phyloP scores from a whole-genome alignment of 2,113 vertebrate species.

The Physeter macrocephalus region DNA sequence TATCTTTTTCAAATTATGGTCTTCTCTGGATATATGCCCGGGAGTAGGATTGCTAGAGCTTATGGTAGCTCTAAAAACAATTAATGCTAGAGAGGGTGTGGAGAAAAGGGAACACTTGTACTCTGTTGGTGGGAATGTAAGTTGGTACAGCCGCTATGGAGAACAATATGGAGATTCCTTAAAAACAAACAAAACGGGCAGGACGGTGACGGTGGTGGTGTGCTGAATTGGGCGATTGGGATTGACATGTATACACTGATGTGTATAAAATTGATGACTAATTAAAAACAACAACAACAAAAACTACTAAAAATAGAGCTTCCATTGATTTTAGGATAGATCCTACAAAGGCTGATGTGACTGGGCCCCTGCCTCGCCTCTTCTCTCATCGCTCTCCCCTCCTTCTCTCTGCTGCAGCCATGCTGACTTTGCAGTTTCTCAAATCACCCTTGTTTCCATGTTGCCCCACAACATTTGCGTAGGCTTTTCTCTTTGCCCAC shows the following conservation, averaged over 20 bases:
- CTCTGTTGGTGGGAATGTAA: background rate
- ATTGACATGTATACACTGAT: no score
- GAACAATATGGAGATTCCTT: background rate
- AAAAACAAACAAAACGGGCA: background rate
- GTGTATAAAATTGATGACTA: no score
- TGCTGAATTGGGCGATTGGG: no score
- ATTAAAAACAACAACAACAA: no score
- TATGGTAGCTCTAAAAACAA: background rate
- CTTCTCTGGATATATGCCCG: background rate
- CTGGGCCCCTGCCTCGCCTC: background rate
- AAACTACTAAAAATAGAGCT: background rate
- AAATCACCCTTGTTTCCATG: background rate
- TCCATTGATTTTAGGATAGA: background rate
- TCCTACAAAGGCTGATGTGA: no score
- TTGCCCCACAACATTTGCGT: background rate
- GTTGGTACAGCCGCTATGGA: background rate
- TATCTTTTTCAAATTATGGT: background rate
- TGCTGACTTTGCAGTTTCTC: background rate
- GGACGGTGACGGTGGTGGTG: no score
- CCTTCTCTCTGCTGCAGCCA: background rate
- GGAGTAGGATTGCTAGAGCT: background rate
- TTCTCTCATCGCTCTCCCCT: background rate
- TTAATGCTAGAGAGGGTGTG: no score
- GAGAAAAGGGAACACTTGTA: background rate
- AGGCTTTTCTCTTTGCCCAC: background rate